Conservation (phyloP, 2,888 invertebrate genomes). For the Steinernema hermaphroditum region DNA sequence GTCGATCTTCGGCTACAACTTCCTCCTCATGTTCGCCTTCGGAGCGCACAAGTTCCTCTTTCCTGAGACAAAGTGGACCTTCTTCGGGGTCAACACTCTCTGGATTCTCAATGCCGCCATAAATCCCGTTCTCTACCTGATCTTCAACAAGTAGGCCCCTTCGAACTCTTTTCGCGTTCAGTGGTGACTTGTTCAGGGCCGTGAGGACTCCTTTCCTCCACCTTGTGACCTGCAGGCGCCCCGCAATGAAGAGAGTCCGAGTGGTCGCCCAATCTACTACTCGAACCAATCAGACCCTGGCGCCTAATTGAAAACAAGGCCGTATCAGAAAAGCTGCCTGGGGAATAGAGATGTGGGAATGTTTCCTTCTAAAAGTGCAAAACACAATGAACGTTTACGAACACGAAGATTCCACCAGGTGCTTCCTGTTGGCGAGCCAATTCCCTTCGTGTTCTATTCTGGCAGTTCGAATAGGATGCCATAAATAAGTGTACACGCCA, state of each 20-base stretch:
- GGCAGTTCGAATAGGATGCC: no score
- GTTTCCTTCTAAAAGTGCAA: no score
- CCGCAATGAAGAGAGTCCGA: neutral
- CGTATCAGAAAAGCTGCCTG: no score
- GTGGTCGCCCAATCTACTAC: neutral
- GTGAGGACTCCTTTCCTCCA: neutral
- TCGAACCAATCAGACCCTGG: neutral
- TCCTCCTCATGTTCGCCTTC: conserved; percentile 16
- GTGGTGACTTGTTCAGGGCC: neutral
- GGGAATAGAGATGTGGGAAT: no score
- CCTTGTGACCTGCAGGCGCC: neutral
- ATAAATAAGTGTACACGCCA: no score
- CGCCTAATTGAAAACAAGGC: no score
- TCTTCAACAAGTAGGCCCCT: neutral
- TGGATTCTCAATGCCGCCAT: conserved; percentile 1
- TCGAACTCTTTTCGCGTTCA: no score
- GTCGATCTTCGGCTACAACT: conserved; percentile 15
- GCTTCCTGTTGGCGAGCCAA: no score
- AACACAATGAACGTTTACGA: no score
- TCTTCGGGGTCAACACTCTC: neutral
- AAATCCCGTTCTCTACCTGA: neutral
- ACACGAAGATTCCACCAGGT: no score
- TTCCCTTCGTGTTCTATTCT: no score
- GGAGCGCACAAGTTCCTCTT: conserved; percentile 12
- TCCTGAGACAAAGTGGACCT: neutral